These are phyloP conservation scores for Mormyrus iriodes DNA, from an alignment of 2,113 vertebrate species.

Conservation along the genomic window DNA sequence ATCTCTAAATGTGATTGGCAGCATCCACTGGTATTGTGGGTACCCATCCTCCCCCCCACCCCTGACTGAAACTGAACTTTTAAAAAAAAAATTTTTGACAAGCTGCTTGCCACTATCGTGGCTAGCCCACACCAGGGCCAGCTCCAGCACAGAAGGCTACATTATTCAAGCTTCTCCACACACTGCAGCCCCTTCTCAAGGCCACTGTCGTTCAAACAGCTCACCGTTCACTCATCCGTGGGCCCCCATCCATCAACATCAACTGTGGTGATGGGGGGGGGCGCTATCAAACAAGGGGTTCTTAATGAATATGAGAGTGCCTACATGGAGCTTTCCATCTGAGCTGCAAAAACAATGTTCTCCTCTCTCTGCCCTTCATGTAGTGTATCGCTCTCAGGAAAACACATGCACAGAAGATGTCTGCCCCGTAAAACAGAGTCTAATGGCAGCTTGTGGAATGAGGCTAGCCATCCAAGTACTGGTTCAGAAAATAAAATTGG, in stretches of 20 bases:
- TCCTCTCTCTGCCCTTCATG: not conserved
- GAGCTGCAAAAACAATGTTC: not conserved
- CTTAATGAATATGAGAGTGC: conserved; percentile 21
- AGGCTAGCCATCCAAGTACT: not conserved
- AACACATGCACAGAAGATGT: not conserved
- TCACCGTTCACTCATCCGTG: conserved; percentile 53
- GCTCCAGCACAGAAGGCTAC: not conserved
- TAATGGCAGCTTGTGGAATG: not conserved
- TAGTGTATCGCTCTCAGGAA: not conserved
- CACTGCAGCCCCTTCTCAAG: conserved; percentile 34
- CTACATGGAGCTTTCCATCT: not conserved
- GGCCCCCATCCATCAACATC: conserved; percentile 59
- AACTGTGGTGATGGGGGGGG: conserved; percentile 10
- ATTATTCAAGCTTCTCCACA: conserved; percentile 21
- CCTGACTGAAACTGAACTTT: not conserved
- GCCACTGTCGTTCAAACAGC: conserved; percentile 51
- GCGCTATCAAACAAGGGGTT: not conserved
- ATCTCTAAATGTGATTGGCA: not conserved
- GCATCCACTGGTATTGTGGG: not conserved
- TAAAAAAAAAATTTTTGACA: not conserved
- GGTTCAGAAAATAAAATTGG: not conserved
- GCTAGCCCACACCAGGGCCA: not conserved
- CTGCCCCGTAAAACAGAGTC: not conserved
- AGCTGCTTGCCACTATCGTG: not conserved
- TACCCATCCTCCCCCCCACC: not conserved